Base-by-base conservation (phyloP, 1,140 invertebrate species). In the Asbolus verrucosus region DNA sequence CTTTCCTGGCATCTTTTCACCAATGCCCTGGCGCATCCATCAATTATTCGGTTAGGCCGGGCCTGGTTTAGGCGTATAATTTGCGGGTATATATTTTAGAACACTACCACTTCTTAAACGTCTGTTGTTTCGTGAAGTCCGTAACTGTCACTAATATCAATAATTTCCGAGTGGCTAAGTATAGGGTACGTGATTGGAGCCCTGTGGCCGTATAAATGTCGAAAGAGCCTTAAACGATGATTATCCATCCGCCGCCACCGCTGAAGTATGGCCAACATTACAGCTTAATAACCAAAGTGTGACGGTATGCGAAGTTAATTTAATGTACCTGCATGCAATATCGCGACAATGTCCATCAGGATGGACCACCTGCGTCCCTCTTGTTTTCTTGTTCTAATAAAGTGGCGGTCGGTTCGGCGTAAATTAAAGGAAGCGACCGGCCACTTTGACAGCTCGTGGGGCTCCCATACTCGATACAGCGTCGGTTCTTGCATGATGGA, bases 71-170 rank as follows among this genome's bases (percentile, higher is more conserved):
- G 46, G 14, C 46, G 46, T 54, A 54, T 54, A 54, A 54, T 54
- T 54, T 54, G 46, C 46, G 21, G 46, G 46, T 54, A 54, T 54
- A 54, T 54, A 54, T 54, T 54, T 54, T 54, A 24, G 46, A 30
- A 24, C 19, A 27, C 41, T 46, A 46, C 46, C 46, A 54, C 46
- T 54, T 54, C 46, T 54, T 54, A 27, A 54, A 15, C 46, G 46
- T 54, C 19, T 27, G 46, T 54, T 50, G 43, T 54, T 54, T 54
- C 46, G 46, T 54, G 46, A 54, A 54, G 27, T 54, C 46, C 21
- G 46, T 54, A 54, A 54, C 46, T 54, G 46, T 54, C 46, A 54
- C 46, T 54, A 54, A 54, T 54, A 54, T 54, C 46, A 54, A 54
- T 54, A 54, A 54, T 54, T 54, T 54, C 46, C 46, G 46, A 27